These are phyloP conservation scores for Tragopan temminckii DNA, from an alignment of 2,797 vertebrate species.

Conservation along the genomic window DNA sequence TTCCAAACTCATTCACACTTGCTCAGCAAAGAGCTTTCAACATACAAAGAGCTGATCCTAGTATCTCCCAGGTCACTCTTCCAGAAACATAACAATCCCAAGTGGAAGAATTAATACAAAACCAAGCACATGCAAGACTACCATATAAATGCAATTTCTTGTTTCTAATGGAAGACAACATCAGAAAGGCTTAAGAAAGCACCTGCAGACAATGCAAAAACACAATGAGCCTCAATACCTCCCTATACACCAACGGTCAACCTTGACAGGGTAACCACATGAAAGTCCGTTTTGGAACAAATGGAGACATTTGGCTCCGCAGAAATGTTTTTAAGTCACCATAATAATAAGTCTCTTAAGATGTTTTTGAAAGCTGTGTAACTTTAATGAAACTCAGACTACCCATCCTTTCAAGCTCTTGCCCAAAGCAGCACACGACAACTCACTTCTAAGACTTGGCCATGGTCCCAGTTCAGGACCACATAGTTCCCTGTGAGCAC, in stretches of 20 bases:
- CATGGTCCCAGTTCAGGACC: not conserved
- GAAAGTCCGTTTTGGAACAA: not conserved
- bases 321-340: not conserved
- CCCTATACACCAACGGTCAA: fast-evolving
- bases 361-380: not conserved
- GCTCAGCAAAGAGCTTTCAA: not conserved
- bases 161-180: not conserved
- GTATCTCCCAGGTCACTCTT: not conserved
- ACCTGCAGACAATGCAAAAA: not conserved
- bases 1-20: not conserved
- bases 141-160: not conserved
- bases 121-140: not conserved
- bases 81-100: not conserved
- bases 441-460: not conserved
- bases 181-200: not conserved
- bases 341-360: not conserved
- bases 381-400: not conserved
- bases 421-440: not conserved
- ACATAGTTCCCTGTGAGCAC: not conserved
- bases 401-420: not conserved
- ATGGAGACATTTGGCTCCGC: not conserved
- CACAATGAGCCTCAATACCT: not conserved
- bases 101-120: not conserved
- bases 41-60: not conserved
- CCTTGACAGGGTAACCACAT: not conserved